phyloP scores from a whole-genome alignment of 2,797 vertebrate genomes.

The Dryobates pubescens region DNA sequence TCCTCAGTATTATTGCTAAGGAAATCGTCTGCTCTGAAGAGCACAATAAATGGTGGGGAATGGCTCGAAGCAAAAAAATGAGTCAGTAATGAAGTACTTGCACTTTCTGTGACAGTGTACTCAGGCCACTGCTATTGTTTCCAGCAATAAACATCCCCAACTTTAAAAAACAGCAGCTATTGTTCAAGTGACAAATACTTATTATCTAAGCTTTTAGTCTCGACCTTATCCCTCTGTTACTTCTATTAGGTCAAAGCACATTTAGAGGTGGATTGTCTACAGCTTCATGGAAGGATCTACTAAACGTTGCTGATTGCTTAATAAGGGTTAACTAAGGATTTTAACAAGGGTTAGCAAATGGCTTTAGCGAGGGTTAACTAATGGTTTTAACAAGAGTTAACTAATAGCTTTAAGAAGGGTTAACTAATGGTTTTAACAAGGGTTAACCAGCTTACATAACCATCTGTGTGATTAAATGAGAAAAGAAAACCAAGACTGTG shows the following conservation, averaged over 20 bases:
- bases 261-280: background rate
- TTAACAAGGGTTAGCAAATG: background rate
- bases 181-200: background rate
- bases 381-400: too few species aligned
- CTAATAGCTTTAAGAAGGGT: too few species aligned
- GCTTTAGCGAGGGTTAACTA: too few species aligned
- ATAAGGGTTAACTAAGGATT: background rate
- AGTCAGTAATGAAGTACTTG: background rate
- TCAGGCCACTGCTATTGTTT: background rate
- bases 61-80: background rate
- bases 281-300: background rate
- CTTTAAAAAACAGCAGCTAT: background rate
- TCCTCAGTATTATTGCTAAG: background rate
- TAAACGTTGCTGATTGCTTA: background rate
- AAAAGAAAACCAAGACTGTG: background rate
- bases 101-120: background rate
- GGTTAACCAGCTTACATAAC: background rate
- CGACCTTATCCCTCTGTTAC: background rate
- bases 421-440: background rate
- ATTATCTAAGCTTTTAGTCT: background rate
- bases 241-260: background rate
- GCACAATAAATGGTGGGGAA: slow-evolving; percentile 1
- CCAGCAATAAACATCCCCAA: background rate
- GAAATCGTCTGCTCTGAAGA: slow-evolving; percentile 10
- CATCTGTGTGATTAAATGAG: background rate